A percentile compares a stretch with the other conserved stretches of the same genome.
Evolutionary conservation across 2,113 vertebrate genomes (phyloP).

Genomic region (Amblyopsis rosae): DNA sequence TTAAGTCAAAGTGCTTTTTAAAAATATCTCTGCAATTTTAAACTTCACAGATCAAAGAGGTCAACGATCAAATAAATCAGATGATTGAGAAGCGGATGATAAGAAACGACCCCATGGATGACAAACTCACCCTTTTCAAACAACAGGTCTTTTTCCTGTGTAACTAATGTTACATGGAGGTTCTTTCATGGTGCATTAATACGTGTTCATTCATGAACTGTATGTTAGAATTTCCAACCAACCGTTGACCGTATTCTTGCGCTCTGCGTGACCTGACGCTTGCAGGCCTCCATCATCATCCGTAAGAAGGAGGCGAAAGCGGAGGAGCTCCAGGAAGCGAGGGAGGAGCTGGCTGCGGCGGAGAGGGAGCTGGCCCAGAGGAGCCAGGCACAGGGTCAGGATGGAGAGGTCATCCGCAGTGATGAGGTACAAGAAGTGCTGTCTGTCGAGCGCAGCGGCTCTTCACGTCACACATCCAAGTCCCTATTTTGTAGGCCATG

Average conservation of each 20-base stretch:
- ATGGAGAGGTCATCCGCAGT: slow-evolving; percentile 81
- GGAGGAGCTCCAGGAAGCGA: slow-evolving; percentile 91
- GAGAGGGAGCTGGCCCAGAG: slow-evolving; percentile 84
- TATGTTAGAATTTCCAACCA: not conserved
- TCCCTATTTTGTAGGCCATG: too few relatives aligned
- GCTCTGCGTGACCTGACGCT: not conserved
- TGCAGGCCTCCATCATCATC: slow-evolving; percentile 90
- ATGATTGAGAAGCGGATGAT: slow-evolving; percentile 92
- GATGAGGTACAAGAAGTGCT: slow-evolving; percentile 82
- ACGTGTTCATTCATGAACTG: not conserved
- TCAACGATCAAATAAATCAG: slow-evolving; percentile 86
- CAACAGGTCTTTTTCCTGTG: slow-evolving; percentile 85
- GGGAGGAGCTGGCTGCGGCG: slow-evolving; percentile 82
- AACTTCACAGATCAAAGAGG: slow-evolving; percentile 81
- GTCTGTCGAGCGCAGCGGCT: not conserved
- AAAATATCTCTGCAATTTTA: not conserved
- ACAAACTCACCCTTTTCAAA: slow-evolving; percentile 89
- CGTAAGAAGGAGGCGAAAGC: slow-evolving; percentile 93
- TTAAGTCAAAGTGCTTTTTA: not conserved
- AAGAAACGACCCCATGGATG: slow-evolving; percentile 88
- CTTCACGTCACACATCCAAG: too few relatives aligned
- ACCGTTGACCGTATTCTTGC: not conserved
- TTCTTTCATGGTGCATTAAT: not conserved
- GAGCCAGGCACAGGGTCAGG: slow-evolving; percentile 77
- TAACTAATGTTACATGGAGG: not conserved